Evolutionary conservation across 2,797 vertebrate genomes (phyloP), one percentile per base, ranked within the genome.

Genomic region (Tapirus indicus): DNA sequence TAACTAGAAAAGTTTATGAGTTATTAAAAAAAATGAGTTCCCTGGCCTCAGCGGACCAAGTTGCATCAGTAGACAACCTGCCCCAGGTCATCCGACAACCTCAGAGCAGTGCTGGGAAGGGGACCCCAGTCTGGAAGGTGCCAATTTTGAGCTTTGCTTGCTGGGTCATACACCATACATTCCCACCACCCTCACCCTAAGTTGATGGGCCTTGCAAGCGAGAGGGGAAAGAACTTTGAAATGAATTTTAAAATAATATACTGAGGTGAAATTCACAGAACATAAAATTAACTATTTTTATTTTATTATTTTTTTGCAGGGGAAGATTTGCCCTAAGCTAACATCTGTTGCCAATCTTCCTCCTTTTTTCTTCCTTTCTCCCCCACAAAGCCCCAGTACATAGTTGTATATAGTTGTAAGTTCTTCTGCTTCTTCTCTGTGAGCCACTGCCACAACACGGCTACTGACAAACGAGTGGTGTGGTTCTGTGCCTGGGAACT

Each of bases 141-240:
- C 38, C 29, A 41, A 2, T 16, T 1, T 7, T 3, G 35, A 35
- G 44, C 66, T 32, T 25, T 60, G 64, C 62, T 7, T 8, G 1
- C 21, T 14, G 3, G 7, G 4, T 6, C 1, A 0, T 18, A 4
- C 12, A 27, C 11, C 8, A 23, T 2, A 7, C 1, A 1, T 2
- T 11, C 54, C 44, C 23, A 1, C 25, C 47, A 2, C 56, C 41
- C 10, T 56, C 58, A 7, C 32, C 38, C 35, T 18, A 25, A 25
- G 18, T 1, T 12, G 38, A 44, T 0, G 20, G 49, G 27, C 14
- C 44, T 58, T 32, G 49, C 7, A 13, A 35, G 27, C 4, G 60
- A 20, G 93, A 52, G 64, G 41, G 14, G 18, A 52, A n/a, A 35
- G 49, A 7, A 32, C 18, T 69, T 27, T 6, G 80, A 64, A 64